phyloP scores from a whole-genome alignment of 2,797 vertebrate species.

The Chrysocyon brachyurus region DNA sequence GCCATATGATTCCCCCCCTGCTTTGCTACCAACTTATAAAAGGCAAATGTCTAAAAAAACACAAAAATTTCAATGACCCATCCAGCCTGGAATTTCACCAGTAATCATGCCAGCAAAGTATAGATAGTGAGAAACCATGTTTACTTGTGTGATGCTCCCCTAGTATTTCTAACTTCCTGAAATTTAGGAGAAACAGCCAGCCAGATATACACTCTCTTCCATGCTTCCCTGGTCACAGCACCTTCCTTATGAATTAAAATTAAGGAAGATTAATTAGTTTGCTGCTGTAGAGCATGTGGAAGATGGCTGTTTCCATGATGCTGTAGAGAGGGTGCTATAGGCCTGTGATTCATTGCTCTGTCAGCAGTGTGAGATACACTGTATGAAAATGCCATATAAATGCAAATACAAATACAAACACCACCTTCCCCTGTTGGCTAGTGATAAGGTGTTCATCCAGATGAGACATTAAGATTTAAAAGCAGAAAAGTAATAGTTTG shows the following conservation, averaged over 20 bases:
- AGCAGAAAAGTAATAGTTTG: conserved; percentile 86
- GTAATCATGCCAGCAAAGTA: not conserved
- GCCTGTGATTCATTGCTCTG: conserved; percentile 90
- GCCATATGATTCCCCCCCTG: not conserved
- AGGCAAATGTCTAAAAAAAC: conserved; percentile 11
- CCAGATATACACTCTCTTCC: not conserved
- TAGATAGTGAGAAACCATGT: not conserved
- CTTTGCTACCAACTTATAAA: not conserved
- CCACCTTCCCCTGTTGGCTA: conserved; percentile 87
- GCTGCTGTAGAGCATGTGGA: conserved; percentile 74
- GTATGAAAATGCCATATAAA: conserved; percentile 91
- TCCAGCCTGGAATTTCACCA: not conserved
- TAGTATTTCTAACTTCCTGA: not conserved
- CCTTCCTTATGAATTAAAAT: conserved; percentile 81
- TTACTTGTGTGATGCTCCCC: not conserved
- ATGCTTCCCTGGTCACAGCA: conserved; percentile 70
- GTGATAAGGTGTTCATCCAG: conserved; percentile 91
- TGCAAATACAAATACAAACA: conserved; percentile 91
- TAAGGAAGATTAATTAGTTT: conserved; percentile 89
- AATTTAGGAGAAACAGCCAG: conserved; percentile 42
- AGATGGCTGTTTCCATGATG: conserved; percentile 71
- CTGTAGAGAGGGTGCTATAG: conserved; percentile 83
- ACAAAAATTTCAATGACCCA: not conserved
- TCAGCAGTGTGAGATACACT: conserved; percentile 88
- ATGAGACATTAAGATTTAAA: conserved; percentile 89